Base-by-base conservation (phyloP, 2,888 invertebrate genomes). In the Pyrrhia umbra region DNA sequence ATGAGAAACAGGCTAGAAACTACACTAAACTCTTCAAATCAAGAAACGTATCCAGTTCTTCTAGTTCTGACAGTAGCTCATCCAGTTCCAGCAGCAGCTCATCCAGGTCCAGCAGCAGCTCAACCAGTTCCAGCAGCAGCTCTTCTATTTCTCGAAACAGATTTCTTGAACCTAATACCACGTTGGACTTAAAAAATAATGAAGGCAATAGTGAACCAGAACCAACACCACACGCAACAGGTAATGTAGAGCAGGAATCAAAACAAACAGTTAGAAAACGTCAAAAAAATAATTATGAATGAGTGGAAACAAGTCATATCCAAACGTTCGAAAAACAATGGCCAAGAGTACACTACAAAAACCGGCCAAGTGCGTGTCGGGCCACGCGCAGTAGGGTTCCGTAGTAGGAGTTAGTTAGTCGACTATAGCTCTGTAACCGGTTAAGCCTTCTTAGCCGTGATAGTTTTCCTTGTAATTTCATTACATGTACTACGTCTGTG, bases 301-400 rank as follows among this genome's bases (percentile, higher is more conserved):
- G 71, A n/a, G n/a, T n/a, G n/a, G 71, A 72, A 72, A 68, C 61
- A 68, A 68, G 59, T 6, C 16, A 25, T 60, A 16, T 61, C 65
- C 9, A 70, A 67, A 25, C 55, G 55, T 61, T 66, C 67, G 18
- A 69, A 69, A 40, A 73, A 73, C 37, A 61, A 51, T 67, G 73
- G 69, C 15, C 63, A 58, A 64, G 61, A 57, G 13, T 68, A 64
- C n/a, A 61, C 39, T 0, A 47, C 64, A 20, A 65, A 46, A 27
- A 64, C 13, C n/a, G n/a, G n/a, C n/a, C n/a, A n/a, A n/a, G n/a
- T n/a, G n/a, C n/a, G n/a, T n/a, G n/a, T n/a, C n/a, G n/a, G n/a
- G n/a, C n/a, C n/a, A n/a, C n/a, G n/a, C n/a, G n/a, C n/a, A n/a
- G n/a, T n/a, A n/a, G n/a, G n/a, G n/a, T n/a, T n/a, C n/a, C n/a